Base-by-base conservation (phyloP, 2,797 vertebrate species). In the Sebastolobus alascanus region DNA sequence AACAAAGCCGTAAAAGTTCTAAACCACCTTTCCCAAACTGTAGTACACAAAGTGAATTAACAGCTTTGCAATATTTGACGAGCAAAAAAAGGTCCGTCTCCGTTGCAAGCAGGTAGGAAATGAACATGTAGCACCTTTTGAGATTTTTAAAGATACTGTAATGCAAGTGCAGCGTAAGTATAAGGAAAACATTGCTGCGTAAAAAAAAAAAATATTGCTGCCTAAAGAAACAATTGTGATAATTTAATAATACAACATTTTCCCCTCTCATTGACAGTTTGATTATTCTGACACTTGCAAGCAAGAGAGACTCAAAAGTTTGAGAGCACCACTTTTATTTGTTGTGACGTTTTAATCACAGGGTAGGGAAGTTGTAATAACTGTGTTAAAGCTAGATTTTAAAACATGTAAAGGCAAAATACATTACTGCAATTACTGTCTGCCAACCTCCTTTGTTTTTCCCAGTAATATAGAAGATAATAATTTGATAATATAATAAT, bases 321-420 rank as follows among this genome's bases (percentile, higher is more conserved):
- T n/a, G 20, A 61, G 65, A 59, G 27, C 61, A 31, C 8, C 1
- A 4, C 37, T 69, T 77, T 63, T 31, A 72, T 29, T 54, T 66
- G 71, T 79, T 82, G 64, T 65, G 75, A 76, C 12, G 11, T 37
- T 79, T 13, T 72, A 78, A 75, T 75, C 38, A 60, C 13, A 22
- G 18, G n/a, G 46, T 18, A 8, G 33, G 11, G 11, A 85, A n/a
- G 4, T 20, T 55, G 11, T 77, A 35, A 61, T 46, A 12, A 68
- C 20, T 18, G 16, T n/a, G 16, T 54, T 59, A 52, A 70, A 73
- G 20, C 6, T 33, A 29, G 10, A 50, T 25, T 40, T 37, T 37
- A 27, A 66, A 60, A 11, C 16, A 10, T n/a, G 8, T 22, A 29
- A 69, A 77, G 27, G 33, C 14, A 66, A 66, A 67, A 50, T 35